Percentiles rank a stretch among this genome's conserved stretches.
phyloP scores from a whole-genome alignment of 2,797 vertebrate species.

The Artibeus jamaicensis region DNA sequence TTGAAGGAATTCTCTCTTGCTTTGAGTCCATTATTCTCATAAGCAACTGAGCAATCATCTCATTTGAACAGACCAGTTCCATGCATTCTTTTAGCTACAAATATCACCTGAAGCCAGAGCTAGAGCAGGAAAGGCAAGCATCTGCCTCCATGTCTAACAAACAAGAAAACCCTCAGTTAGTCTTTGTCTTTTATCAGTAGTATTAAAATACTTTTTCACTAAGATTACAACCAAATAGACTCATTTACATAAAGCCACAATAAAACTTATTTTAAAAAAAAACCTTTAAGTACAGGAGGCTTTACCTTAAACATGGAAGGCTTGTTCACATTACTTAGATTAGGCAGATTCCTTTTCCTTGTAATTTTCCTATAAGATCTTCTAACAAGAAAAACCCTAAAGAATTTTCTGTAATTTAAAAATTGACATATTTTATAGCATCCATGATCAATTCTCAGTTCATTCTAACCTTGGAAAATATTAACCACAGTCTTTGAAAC shows the following conservation, averaged over 20 bases:
- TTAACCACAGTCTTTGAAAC: conserved; percentile 57
- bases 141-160: not conserved
- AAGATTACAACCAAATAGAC: not conserved
- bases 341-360: conserved; percentile 32
- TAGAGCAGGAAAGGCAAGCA: not conserved
- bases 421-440: conserved; percentile 10
- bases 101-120: conserved; percentile 9
- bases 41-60: conserved; percentile 17
- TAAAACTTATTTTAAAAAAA: not conserved
- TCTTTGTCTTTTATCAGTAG: conserved; percentile 20
- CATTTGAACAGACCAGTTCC: not conserved
- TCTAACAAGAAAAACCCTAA: not conserved
- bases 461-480: conserved; percentile 63
- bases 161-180: not conserved
- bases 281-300: not conserved
- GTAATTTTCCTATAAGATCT: not conserved
- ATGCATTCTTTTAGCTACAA: conserved; percentile 34
- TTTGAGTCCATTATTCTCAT: conserved; percentile 31
- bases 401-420: conserved; percentile 39
- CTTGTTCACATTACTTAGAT: not conserved
- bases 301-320: conserved; percentile 11
- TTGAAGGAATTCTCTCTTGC: conserved; percentile 12
- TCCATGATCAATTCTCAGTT: not conserved
- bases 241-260: not conserved
- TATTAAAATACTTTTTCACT: not conserved